Evolutionary conservation across 2,888 invertebrate genomes (phyloP), one percentile per base, ranked within the genome.

Genomic region (Drosophila affinis): DNA sequence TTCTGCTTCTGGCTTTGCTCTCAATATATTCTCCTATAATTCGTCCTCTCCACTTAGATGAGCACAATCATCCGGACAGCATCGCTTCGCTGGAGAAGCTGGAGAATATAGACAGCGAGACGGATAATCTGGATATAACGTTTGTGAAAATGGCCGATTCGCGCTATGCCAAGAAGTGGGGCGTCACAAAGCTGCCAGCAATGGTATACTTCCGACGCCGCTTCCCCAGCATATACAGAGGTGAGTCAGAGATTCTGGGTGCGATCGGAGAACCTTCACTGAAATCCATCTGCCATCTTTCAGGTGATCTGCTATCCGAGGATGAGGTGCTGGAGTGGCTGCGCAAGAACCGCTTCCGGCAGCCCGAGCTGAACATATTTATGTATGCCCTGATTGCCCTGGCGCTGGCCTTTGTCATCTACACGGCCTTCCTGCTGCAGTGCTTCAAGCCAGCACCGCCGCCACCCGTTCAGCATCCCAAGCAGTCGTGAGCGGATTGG

Each of bases 141-240:
- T 98, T 98, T 91, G 98, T 98, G 0, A 98, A 98, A 93, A 98
- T 98, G 96, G 95, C 96, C 63, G 98, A 98, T 91, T 94, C 96
- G 0, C 94, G 97, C 47, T 98, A 98, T 91, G 98, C 98, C 14
- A 94, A 97, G 60, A 98, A 98, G 92, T 98, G 98, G 96, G 98
- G 98, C 24, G 97, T 98, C 17, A 97, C 96, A 1, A 96, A 97
- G 91, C 93, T 98, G 72, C 98, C 98, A 12, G 96, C 98, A 2
- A 95, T 98, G 78, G 98, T 98, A 3, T 98, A 97, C 92, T 98
- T 98, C 92, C 94, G 98, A 56, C 95, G 96, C 91, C 94, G 97
- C 88, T 98, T 98, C 92, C 98, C 98, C 2, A 97, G 97, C 92
- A 98, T 98, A 92, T 98, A 96, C 90, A 94, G 98, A 94, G 98